Evolutionary conservation across 2,797 vertebrate genomes (phyloP), one percentile per base, ranked within the genome.

Genomic region (Paratrypauchen microcephalus): DNA sequence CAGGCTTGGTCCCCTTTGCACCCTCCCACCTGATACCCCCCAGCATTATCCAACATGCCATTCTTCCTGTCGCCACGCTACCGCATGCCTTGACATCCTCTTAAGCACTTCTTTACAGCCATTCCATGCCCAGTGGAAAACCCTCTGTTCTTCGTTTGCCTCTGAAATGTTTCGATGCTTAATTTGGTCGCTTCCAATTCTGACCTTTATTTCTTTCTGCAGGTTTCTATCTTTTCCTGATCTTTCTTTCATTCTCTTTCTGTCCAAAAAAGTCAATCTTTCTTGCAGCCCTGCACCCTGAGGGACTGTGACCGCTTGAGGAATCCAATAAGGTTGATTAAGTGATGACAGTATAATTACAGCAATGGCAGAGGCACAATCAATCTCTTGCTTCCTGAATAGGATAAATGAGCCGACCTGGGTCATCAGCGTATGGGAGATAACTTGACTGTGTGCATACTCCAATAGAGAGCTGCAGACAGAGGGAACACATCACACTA

Each of bases 321-420:
- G 85, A 88, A 90, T 89, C 83, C 85, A 91, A 91, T 91, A 89
- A 86, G 81, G 89, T 89, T 92, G 89, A 91, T 92, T 90, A 92
- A 92, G 87, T 86, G 89, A 91, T 92, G 91, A 92, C 88, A 90
- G 85, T 86, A 90, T 92, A 91, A 91, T 92, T 91, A 89, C 90
- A 86, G 87, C 84, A 60, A 88, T 87, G 85, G 86, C 83, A 84
- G 62, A 70, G 83, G 81, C 74, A 70, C 83, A 82, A 91, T 92
- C 87, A 90, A 89, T 93, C 87, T 89, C 83, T 78, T 71, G 79
- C 84, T 91, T 88, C 86, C 90, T 85, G 83, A 89, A 86, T 72
- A 67, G 87, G 84, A 91, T 88, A 85, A 90, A 90, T 89, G 89
- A 88, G 84, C 68, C 47, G 71, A 83, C 81, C 81, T 75, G 76